phyloP scores from a whole-genome alignment of 2,888 invertebrate species.

The Holacanthella duospinosa region DNA sequence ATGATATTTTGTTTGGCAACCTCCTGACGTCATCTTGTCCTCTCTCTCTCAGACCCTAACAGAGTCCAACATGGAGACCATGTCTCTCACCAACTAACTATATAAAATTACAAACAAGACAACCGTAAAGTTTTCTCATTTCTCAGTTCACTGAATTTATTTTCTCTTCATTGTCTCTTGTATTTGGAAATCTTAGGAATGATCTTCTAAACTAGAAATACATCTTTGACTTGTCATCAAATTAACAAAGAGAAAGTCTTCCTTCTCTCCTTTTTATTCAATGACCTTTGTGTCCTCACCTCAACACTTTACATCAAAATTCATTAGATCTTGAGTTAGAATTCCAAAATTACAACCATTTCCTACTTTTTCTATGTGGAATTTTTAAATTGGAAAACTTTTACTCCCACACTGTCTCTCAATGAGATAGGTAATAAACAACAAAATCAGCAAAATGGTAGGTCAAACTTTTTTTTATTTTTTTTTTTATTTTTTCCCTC shows the following conservation, averaged over 20 bases:
- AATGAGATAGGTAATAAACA: background rate
- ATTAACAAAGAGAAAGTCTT: no score
- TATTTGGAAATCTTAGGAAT: background rate
- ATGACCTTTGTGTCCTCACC: background rate
- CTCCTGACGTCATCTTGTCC: background rate
- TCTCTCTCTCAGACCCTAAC: background rate
- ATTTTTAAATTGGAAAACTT: background rate
- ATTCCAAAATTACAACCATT: background rate
- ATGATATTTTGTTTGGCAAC: no score
- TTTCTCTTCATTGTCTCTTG: slow-evolving; percentile 5
- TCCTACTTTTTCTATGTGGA: background rate
- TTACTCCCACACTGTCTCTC: background rate
- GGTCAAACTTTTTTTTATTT: no score
- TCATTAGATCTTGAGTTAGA: no score
- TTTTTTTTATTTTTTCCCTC: no score
- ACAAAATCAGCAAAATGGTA: no score
- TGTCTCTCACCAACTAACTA: slow-evolving; percentile 4
- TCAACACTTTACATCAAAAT: background rate
- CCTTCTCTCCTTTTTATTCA: no score
- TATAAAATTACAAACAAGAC: slow-evolving; percentile 17
- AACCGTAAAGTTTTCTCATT: slow-evolving; percentile 25
- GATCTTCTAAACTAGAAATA: background rate
- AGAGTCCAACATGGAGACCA: background rate
- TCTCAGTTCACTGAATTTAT: slow-evolving; percentile 20
- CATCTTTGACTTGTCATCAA: no score